Base-by-base conservation (phyloP, 2,888 invertebrate species). In the Microplitis manilae region DNA sequence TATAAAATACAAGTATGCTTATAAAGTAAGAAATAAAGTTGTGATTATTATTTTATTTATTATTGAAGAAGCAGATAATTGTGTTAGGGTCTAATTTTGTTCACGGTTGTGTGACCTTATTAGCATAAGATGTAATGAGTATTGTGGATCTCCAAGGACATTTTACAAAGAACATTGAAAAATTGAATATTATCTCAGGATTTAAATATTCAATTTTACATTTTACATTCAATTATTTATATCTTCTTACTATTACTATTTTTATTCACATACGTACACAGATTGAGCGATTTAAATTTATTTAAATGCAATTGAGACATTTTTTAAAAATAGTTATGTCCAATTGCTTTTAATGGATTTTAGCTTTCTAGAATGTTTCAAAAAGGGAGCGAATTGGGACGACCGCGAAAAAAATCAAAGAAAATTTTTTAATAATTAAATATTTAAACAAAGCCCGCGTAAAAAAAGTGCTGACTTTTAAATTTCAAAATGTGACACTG, bases 201-300 rank as follows among this genome's bases (percentile, higher is more conserved):
- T 50, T 50, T 50, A 50, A 50, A 50, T 50, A 50, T 50, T 50
- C 8, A 8, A 50, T 50, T 50, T 50, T 4, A 30, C 30, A 30
- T 30, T 50, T 50, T 50, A 50, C 50, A 50, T 50, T 50, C 8
- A 50, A 50, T 50, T 50, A 50, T 80, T 78, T 78, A 78, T 80
- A 80, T 80, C 73, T 74, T 30, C 30, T 30, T 30, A 30, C 30
- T 30, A 30, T 30, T 30, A 30, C 30, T 75, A 77, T 75, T 78
- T 68, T 69, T 77, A 61, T 60, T 69, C 74, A 73, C 74, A 70
- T 67, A 73, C 74, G 68, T 67, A 62, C 50, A 73, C 62, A 73
- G 73, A 79, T 78, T 76, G 76, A 79, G 78, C 79, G 65, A 41
- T 71, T 30, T 7, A 68, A 68, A 15, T 68, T 68, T 40, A 30